Conservation (phyloP, 2,113 vertebrate species). For the Phycodurus eques region DNA sequence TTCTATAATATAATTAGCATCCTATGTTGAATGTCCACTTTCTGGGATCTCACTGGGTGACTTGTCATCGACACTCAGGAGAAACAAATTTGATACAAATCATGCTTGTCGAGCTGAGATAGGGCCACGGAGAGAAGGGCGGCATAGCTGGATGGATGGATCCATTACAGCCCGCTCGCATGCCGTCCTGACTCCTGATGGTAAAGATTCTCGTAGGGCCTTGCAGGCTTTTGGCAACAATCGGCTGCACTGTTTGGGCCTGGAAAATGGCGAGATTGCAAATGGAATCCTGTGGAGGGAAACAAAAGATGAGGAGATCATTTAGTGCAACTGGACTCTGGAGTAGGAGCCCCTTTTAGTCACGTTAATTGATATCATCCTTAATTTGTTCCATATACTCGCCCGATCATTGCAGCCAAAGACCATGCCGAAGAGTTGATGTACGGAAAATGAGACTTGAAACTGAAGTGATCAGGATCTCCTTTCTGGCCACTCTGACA, state of each 20-base stretch:
- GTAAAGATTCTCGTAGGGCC: constrained; percentile 79
- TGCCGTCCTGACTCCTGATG: constrained; percentile 77
- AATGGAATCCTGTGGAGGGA: constrained; percentile 79
- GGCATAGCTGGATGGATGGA: constrained; percentile 16
- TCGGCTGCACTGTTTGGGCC: constrained; percentile 79
- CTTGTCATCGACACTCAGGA: constrained; percentile 37
- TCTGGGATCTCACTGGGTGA: constrained; percentile 7
- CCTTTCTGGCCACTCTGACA: constrained; percentile 36
- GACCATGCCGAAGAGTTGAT: constrained; percentile 17
- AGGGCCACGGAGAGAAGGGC: constrained; percentile 37
- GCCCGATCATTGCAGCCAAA: constrained; percentile 77
- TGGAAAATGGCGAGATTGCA: constrained; percentile 74
- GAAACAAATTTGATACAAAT: constrained; percentile 86
- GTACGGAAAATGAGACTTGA: constrained; percentile 4
- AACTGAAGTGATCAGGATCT: constrained; percentile 38
- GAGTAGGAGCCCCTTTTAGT: constrained; percentile 85
- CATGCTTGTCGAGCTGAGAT: constrained; percentile 67
- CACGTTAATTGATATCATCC: constrained; percentile 95
- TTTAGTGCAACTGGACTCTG: constrained; percentile 87
- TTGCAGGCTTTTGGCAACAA: constrained; percentile 77
- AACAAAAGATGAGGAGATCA: constrained; percentile 85
- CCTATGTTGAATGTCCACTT: neutral
- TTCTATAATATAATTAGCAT: neutral
- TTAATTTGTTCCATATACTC: constrained; percentile 89
- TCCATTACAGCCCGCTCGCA: constrained; percentile 73